Conservation (phyloP, 2,888 invertebrate genomes). For the Brachyptera risi region DNA sequence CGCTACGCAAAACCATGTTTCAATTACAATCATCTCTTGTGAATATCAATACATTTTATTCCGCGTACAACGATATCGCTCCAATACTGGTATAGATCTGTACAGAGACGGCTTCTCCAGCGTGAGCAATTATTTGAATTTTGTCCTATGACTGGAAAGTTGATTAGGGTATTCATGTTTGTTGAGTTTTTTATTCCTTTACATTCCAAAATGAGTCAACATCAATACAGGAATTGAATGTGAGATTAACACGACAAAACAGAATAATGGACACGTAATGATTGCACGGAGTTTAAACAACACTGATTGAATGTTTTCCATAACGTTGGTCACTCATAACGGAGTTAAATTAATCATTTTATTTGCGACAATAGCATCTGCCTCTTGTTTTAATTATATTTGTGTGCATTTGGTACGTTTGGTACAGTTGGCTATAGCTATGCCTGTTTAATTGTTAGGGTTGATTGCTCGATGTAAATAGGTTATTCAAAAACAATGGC, state of each 20-base stretch:
- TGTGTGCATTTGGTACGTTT: background rate
- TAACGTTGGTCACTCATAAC: background rate
- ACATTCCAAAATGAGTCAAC: background rate
- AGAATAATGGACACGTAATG: background rate
- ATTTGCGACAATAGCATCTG: background rate
- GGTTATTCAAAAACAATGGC: constrained; percentile 13
- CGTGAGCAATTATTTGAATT: too few species aligned
- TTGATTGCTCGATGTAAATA: background rate
- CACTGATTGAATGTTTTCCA: background rate
- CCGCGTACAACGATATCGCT: too few species aligned
- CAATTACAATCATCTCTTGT: too few species aligned
- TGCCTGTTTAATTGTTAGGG: background rate
- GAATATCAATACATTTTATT: too few species aligned
- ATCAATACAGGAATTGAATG: background rate
- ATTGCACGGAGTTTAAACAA: too few species aligned
- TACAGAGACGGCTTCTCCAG: too few species aligned
- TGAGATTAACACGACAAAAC: background rate
- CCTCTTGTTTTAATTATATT: background rate
- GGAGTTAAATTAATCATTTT: background rate
- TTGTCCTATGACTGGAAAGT: too few species aligned
- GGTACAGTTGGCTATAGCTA: background rate
- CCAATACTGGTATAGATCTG: too few species aligned
- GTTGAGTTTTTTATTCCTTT: too few species aligned
- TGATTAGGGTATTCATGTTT: too few species aligned
- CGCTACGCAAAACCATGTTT: too few species aligned